Evolutionary conservation across 2,797 vertebrate genomes (phyloP), one percentile per base, ranked within the genome.

Genomic region (Malacoraja senta): DNA sequence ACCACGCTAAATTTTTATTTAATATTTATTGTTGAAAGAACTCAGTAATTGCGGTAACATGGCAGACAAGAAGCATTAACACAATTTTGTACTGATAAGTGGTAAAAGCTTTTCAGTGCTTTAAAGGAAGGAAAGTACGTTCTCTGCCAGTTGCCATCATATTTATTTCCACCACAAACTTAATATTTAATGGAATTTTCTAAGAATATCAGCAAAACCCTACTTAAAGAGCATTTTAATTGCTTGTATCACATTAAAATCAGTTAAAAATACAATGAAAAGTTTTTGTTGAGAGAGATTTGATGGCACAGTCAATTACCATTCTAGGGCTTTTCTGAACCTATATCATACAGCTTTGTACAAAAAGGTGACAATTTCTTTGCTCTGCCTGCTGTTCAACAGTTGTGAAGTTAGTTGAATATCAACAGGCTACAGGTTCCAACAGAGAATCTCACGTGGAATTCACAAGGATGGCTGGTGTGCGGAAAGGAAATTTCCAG

Each of bases 81-180:
- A 17, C 65, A 91, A 71, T 71, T 91, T 71, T 91, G 86, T 32
- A 71, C 32, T 24, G 65, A 35, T 24, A n/a, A 35, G 86, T 65
- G 68, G n/a, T 32, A 71, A 91, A 65, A 91, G 86, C 86, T 91
- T 91, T 38, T 91, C 3, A 91, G 26, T 91, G 65, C 44, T 91
- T 91, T 91, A 13, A 72, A 10, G 1, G 65, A 72, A 44, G 35
- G 32, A 44, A 19, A 91, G 86, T 71, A 24, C 81, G 29, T 84
- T 91, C n/a, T 65, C n/a, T 65, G 71, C 12, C 65, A 71, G 63
- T 32, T 91, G 32, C 63, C 68, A 38, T 24, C 24, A 35, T 19
- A 68, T 91, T 91, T 91, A 91, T 17, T 44, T 91, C 71, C 68
- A 91, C 68, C 68, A 29, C 21, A 91, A 71, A 1, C 32, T 91